phyloP scores from a whole-genome alignment of 2,888 invertebrate species.

The Stenodera caucasica region DNA sequence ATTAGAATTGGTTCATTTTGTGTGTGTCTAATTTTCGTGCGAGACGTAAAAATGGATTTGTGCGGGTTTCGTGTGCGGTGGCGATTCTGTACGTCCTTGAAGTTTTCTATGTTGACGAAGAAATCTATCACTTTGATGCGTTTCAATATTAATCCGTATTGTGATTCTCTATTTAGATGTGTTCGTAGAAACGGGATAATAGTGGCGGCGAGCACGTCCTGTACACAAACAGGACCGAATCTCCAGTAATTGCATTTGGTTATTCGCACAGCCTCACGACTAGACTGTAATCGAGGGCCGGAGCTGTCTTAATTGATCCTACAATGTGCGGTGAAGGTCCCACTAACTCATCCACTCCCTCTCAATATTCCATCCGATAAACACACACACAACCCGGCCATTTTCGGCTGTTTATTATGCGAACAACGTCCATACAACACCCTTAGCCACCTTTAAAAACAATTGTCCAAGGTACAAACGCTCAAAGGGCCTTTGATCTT shows the following conservation, averaged over 20 bases:
- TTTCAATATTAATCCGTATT: constrained; percentile 28
- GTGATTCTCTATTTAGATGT: not conserved
- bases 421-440: no score
- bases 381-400: constrained; percentile 11
- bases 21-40: constrained; percentile 6
- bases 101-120: constrained; percentile 5
- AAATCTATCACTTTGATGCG: constrained; percentile 34
- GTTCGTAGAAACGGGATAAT: constrained; percentile 27
- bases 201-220: constrained; percentile 42
- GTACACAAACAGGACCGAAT: constrained; percentile 46
- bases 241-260: constrained; percentile 50
- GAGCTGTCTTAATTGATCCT: constrained; percentile 50
- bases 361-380: not conserved
- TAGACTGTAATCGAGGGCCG: constrained; percentile 45
- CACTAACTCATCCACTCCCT: constrained; percentile 3
- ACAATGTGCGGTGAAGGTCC: constrained; percentile 42
- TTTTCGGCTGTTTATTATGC: no score
- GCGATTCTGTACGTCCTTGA: no score
- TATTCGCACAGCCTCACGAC: constrained; percentile 47
- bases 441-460: constrained; percentile 16
- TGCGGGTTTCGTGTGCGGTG: constrained; percentile 8
- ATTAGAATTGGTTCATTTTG: constrained; percentile 13
- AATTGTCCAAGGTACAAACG: constrained; percentile 25
- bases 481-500: no score
- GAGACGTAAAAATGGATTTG: constrained; percentile 13